Percentiles rank a stretch among this genome's conserved stretches.
Conservation (phyloP, 1,140 invertebrate genomes). For the Pseudomyrmex gracilis region DNA sequence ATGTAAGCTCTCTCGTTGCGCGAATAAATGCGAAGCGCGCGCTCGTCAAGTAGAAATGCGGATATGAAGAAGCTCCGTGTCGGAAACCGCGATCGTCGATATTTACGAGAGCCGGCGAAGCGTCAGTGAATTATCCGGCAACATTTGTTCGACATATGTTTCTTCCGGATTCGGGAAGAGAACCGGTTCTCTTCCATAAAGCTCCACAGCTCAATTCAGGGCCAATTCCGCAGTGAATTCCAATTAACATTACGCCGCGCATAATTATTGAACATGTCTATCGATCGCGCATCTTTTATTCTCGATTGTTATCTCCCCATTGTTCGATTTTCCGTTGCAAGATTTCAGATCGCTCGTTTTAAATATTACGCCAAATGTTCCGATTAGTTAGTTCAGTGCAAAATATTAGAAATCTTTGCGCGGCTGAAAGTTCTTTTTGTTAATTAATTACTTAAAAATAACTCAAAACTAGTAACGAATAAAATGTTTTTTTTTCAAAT, state of each 20-base stretch:
- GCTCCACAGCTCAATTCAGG: constrained; percentile 44
- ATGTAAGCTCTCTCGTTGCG: not conserved
- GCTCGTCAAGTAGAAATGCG: constrained; percentile 21
- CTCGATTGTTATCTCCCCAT: not conserved
- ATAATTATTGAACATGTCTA: not conserved
- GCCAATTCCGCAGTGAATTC: not conserved
- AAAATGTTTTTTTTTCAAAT: too few species aligned
- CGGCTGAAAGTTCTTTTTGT: too few species aligned
- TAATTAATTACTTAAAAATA: too few species aligned
- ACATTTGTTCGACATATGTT: constrained; percentile 60
- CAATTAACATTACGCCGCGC: constrained; percentile 31
- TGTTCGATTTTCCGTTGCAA: not conserved
- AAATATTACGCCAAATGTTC: too few species aligned
- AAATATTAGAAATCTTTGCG: too few species aligned
- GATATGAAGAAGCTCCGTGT: constrained; percentile 30
- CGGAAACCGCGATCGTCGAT: constrained; percentile 48
- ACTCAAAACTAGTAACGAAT: too few species aligned
- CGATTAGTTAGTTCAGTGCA: too few species aligned
- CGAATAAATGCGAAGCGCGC: not conserved
- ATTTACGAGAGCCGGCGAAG: constrained; percentile 46
- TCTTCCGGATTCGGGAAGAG: constrained; percentile 49
- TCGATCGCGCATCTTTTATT: too few species aligned
- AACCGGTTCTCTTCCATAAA: constrained; percentile 53
- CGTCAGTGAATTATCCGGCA: constrained; percentile 47
- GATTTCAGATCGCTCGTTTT: not conserved